A percentile compares a stretch with the other conserved stretches of the same genome.
These are phyloP conservation scores for Phataginus tetradactyla DNA, from an alignment of 2,797 vertebrate species.

Conservation along the genomic window DNA sequence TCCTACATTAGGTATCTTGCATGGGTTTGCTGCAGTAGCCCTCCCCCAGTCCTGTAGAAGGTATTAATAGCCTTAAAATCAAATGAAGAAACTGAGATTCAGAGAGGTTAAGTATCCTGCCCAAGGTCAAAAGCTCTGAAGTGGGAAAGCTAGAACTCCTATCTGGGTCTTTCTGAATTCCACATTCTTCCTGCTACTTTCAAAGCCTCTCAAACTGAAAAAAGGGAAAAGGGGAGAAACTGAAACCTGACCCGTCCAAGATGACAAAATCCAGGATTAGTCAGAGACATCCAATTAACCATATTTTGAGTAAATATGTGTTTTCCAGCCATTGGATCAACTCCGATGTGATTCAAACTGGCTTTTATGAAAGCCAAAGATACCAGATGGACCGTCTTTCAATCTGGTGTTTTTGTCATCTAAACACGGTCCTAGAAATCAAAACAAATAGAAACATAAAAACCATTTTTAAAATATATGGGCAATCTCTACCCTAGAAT, in stretches of 20 bases:
- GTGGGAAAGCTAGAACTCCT: neutral
- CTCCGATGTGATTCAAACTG: slow-evolving; percentile 77
- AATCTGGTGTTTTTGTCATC: slow-evolving; percentile 80
- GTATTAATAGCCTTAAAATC: neutral
- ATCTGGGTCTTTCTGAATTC: neutral
- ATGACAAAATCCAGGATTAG: slow-evolving; percentile 51
- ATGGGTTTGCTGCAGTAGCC: neutral
- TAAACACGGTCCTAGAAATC: slow-evolving; percentile 75
- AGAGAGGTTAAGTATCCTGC: neutral
- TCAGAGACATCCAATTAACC: slow-evolving; percentile 43
- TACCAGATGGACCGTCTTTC: slow-evolving; percentile 78
- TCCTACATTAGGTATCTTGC: neutral
- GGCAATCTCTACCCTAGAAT: slow-evolving; percentile 45
- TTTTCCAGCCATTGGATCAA: slow-evolving; percentile 75
- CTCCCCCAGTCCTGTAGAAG: neutral
- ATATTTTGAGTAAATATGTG: slow-evolving; percentile 78
- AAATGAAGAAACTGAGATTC: neutral
- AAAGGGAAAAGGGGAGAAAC: neutral
- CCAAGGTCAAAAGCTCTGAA: neutral
- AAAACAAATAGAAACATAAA: slow-evolving; percentile 82
- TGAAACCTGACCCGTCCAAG: neutral
- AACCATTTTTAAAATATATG: slow-evolving; percentile 52
- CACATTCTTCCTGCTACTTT: neutral
- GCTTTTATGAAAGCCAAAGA: slow-evolving; percentile 75
- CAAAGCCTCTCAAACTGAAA: neutral